Percentiles rank a stretch among this genome's conserved stretches.
Conservation (phyloP, 2,888 invertebrate species). For the Andrena dorsata region DNA sequence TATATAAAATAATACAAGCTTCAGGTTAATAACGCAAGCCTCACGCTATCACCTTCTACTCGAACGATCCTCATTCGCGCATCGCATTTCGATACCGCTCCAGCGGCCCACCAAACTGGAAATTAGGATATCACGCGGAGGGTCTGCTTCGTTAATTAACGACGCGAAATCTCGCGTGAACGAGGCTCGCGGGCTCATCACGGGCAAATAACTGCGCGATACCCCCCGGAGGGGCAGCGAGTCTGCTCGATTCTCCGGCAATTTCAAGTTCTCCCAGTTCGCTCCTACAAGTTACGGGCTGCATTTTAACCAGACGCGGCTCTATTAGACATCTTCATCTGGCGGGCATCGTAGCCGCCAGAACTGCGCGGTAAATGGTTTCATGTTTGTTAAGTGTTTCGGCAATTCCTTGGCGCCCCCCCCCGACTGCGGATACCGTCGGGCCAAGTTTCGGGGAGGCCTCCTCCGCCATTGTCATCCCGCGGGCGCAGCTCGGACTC, state of each 20-base stretch:
- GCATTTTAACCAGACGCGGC: constrained; percentile 56
- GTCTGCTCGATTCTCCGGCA: constrained; percentile 35
- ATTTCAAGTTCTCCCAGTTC: constrained; percentile 53
- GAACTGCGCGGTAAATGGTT: constrained; percentile 44
- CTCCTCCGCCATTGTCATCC: constrained; percentile 37
- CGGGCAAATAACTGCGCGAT: constrained; percentile 13
- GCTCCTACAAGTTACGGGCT: constrained; percentile 37
- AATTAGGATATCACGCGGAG: neutral
- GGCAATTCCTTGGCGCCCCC: constrained; percentile 45
- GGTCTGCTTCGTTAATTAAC: constrained; percentile 1
- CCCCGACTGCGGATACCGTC: constrained; percentile 23
- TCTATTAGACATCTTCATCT: constrained; percentile 50
- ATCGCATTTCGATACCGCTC: neutral
- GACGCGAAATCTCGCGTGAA: constrained; percentile 1
- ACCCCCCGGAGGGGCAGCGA: neutral
- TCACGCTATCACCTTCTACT: no score
- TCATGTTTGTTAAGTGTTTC: constrained; percentile 60
- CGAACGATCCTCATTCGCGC: neutral
- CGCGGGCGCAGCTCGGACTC: constrained; percentile 34
- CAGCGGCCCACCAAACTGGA: neutral
- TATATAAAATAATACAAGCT: no score
- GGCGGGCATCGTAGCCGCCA: constrained; percentile 40
- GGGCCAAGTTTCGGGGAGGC: constrained; percentile 35
- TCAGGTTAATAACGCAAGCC: no score
- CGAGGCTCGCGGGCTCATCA: neutral